Conservation (phyloP, 2,797 vertebrate genomes). For the Oreonectes daqikongensis region DNA sequence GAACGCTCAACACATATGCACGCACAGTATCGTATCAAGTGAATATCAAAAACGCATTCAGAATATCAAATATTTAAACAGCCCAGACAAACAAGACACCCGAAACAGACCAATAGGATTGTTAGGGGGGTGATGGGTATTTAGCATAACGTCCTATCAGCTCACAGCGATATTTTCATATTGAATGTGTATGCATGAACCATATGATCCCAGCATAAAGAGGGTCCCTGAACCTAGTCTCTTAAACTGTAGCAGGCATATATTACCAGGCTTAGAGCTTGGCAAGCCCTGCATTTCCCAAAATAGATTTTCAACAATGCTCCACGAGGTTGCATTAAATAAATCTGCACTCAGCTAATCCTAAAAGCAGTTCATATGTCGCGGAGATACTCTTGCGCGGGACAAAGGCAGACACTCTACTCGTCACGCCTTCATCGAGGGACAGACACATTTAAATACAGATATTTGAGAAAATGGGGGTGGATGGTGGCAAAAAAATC, state of each 20-base stretch:
- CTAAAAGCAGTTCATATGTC: constrained; percentile 81
- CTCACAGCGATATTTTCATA: constrained; percentile 74
- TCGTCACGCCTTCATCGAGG: constrained; percentile 76
- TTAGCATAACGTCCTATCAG: constrained; percentile 73
- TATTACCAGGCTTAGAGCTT: constrained; percentile 86
- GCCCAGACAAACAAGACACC: constrained; percentile 72
- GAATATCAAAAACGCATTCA: constrained; percentile 78
- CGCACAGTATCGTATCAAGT: constrained; percentile 76
- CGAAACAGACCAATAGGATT: constrained; percentile 16
- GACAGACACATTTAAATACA: constrained; percentile 79
- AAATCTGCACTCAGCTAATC: constrained; percentile 85
- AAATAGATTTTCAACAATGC: constrained; percentile 87
- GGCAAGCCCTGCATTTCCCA: constrained; percentile 78
- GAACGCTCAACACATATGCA: constrained; percentile 79
- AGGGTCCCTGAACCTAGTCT: constrained; percentile 81
- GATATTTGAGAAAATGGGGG: constrained; percentile 73
- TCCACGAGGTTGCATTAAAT: constrained; percentile 86
- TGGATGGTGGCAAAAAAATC: constrained; percentile 62
- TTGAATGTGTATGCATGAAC: constrained; percentile 77
- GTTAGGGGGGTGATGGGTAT: constrained; percentile 48
- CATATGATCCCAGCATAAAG: constrained; percentile 81
- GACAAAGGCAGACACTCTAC: constrained; percentile 77
- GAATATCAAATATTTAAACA: constrained; percentile 84
- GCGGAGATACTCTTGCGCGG: constrained; percentile 69
- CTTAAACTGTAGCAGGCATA: constrained; percentile 87